Base-by-base conservation (phyloP, 2,888 invertebrate genomes). In the Hemistola chrysoprasaria region DNA sequence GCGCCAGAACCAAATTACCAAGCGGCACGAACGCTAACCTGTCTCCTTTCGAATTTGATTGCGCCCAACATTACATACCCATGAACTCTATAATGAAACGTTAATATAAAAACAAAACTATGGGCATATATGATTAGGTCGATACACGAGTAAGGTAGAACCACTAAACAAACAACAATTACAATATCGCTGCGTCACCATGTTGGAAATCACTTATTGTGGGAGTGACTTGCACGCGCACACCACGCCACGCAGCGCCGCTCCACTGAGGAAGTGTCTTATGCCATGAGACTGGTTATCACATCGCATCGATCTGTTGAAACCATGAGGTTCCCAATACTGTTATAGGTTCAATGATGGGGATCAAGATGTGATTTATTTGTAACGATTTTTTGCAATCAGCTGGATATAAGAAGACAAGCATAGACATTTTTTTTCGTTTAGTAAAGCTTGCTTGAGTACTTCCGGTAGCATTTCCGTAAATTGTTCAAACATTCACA, bases 101-200 rank as follows among this genome's bases (percentile, higher is more conserved):
- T 69, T 72, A 66, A 62, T 81, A 86, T 80, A 86, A 87, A 87
- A 87, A 88, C 85, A 87, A 87, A 88, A 86, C 85, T 82, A 82
- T 80, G 79, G 83, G 86, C 84, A 87, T 87, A 86, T 84, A 87
- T 85, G 87, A 88, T 87, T 87, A 87, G 86, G 72, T 72, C 75
- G 85, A 87, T 88, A 88, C 87, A 88, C 78, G 86, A 77, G 86
- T 84, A 83, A 87, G 87, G 87, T 85, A 86, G 86, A 86, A 73
- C 83, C 81, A 78, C 85, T 86, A 88, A 88, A 87, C 87, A 88
- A 88, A 88, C 87, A 87, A 76, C 80, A 70, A 86, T 87, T 84
- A 83, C 72, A 86, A 86, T 85, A 86, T 60, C 59, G 86, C 85
- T 67, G 64, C 67, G 82, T 88, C 87, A 88, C 65, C 71, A 74